Conservation (phyloP, 2,888 invertebrate genomes). For the Rhingia rostrata region DNA sequence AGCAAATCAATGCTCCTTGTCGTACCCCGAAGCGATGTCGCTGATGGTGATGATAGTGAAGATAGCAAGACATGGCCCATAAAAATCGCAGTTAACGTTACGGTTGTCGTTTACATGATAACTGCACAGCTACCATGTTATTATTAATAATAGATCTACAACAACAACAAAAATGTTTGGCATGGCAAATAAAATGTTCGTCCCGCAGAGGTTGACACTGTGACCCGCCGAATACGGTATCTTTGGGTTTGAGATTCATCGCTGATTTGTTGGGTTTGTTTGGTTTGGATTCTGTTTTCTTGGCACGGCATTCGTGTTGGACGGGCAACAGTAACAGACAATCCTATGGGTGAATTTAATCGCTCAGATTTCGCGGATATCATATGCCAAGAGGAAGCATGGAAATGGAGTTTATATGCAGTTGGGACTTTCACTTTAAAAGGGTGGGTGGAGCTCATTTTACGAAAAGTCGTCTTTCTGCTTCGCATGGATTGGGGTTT, state of each 20-base stretch:
- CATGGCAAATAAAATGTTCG: constrained; percentile 36
- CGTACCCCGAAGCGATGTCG: constrained; percentile 58
- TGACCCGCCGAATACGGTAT: constrained; percentile 64
- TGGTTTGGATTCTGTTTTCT: constrained; percentile 25
- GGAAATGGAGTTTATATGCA: constrained; percentile 22
- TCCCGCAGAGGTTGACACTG: constrained; percentile 51
- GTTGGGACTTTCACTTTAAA: constrained; percentile 38
- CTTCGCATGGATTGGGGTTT: no score
- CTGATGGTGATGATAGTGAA: constrained; percentile 64
- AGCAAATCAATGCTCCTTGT: constrained; percentile 50
- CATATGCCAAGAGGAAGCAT: constrained; percentile 12
- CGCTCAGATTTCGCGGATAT: constrained; percentile 42
- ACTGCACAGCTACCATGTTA: constrained; percentile 59
- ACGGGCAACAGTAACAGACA: constrained; percentile 6
- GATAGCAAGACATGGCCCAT: constrained; percentile 62
- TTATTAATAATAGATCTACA: constrained; percentile 50
- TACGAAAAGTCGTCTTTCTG: no score
- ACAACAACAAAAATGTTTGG: background rate
- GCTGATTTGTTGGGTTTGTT: constrained; percentile 5
- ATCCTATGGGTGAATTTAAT: constrained; percentile 43
- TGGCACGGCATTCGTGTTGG: constrained; percentile 65
- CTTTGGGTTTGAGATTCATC: constrained; percentile 50
- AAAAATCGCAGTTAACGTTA: constrained; percentile 37
- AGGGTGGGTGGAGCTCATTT: no score
- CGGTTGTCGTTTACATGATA: constrained; percentile 47